Evolutionary conservation across 2,797 vertebrate genomes (phyloP), one percentile per base, ranked within the genome.

Genomic region (Allobates femoralis): DNA sequence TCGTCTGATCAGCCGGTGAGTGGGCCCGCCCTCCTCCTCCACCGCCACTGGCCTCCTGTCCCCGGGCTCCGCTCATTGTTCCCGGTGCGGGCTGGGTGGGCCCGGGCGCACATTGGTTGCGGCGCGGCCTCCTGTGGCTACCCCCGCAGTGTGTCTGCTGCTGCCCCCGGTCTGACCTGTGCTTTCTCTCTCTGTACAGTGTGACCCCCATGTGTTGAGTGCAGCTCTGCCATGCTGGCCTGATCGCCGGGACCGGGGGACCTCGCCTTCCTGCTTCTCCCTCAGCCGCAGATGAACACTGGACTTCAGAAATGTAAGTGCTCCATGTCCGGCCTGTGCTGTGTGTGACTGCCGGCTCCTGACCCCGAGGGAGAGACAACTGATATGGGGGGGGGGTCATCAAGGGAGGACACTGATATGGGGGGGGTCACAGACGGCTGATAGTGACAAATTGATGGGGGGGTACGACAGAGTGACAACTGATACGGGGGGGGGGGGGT

Each of bases 281-380:
- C 97, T 96, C 96, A 97, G 96, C 97, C 96, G 97, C 97, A 99
- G 97, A 99, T 99, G 98, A 99, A 99, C 97, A 96, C 97, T 98
- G 97, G 98, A 98, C 97, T 97, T 98, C 98, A 98, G 97, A 99
- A 99, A 99, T 99, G 98, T 99, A 95, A 98, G 97, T 98, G 93
- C 21, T 23, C 26, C 18, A 51, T 58, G 56, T 79, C 34, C 37
- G 78, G 58, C 60, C 56, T 79, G 14, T n/a, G 2, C 23, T 7
- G 41, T 46, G 41, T 46, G 41, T 41, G 2, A 46, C 7, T 3
- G 41, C 41, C 41, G n/a, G n/a, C n/a, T n/a, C n/a, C n/a, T n/a
- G n/a, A n/a, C n/a, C n/a, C n/a, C n/a, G n/a, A n/a, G n/a, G n/a
- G n/a, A n/a, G n/a, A n/a, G n/a, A n/a, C n/a, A n/a, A n/a, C n/a